Base-by-base conservation (phyloP, 2,113 vertebrate genomes). In the Xenopus borealis region DNA sequence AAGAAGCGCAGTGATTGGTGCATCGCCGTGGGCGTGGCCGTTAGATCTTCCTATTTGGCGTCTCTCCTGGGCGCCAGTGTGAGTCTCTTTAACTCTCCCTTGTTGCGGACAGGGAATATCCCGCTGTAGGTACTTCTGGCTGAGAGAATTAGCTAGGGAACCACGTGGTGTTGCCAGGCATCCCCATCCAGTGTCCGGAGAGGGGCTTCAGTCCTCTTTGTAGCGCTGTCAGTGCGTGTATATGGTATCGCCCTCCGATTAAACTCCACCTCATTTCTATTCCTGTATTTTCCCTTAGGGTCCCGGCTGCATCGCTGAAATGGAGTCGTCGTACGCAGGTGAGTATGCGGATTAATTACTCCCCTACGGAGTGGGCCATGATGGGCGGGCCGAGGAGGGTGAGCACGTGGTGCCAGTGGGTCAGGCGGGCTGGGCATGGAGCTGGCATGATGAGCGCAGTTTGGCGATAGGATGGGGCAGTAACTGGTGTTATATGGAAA, bases 321-420 rank as follows among this genome's bases (percentile, higher is more conserved):
- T 73, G 72, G 72, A 73, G 7, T 45, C 72, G 17, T 17, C 72
- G 17, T 17, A 12, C 12, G 27, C 47, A 66, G 72, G 72, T 73
- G 50, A 55, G 72, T 66, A 46, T 4, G 3, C 6, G 8, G 8
- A 12, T 23, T 16, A 4, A 2, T 2, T 19, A 44, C 33, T 9
- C 33, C 33, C 33, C 33, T 40, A 40, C 33, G 33, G 33, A 40
- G 33, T 40, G 33, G 33, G 33, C 33, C 33, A 9, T 40, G 33
- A 40, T 40, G 33, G 33, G 33, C 33, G 33, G 33, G 33, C 33
- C 33, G 33, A 40, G 33, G 33, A 10, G 45, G 13, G 11, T 13
- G 12, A 9, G 13, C 40, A 62, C 14, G 33, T 18, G 44, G 10
- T 30, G 50, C 1, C 14, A 27, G 33, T 13, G 30, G 17, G 16